Evolutionary conservation across 2,888 invertebrate genomes (phyloP), one percentile per base, ranked within the genome.

Genomic region (Candidula unifasciata): DNA sequence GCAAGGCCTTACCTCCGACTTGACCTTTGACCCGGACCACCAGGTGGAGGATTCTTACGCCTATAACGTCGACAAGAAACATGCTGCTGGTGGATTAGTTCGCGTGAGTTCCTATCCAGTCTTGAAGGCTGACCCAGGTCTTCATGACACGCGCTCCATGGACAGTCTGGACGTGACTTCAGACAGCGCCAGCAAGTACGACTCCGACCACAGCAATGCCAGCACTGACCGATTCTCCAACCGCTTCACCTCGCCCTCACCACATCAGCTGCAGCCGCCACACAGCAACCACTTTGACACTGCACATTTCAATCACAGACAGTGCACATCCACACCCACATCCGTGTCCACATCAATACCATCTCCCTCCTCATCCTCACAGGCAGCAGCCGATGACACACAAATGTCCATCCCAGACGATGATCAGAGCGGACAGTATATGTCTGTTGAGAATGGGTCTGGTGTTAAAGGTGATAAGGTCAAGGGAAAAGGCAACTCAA

Each of bases 361-460:
- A n/a, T 64, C 78, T 21, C 78, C 60, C 24, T 78, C 77, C 57
- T 60, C 77, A 2, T 77, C 64, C 37, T 78, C 78, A 13, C 37
- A 60, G 13, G 3, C 33, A 27, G 35, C 37, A 24, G 21, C 27
- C 44, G 73, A 73, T 10, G 44, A 16, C 27, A 13, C 27, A n/a
- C 44, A 27, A 52, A 27, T 8, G 3, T 73, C 73, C 0, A 0
- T 8, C 6, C 18, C n/a, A 13, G 73, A 52, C 16, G 44, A 44
- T n/a, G 8, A 69, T 18, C 35, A 37, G 5, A 16, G 24, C 5
- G 64, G 64, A 5, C n/a, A 44, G 30, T 30, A 60, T 13, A 6
- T 27, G 54, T 18, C 24, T n/a, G 33, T 5, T 0, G 66, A 66
- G 24, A 21, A 30, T 3, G 37, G 21, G 5, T 35, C 35, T n/a